Conservation (phyloP, 2,888 invertebrate species). For the Drosophila paracracens region DNA sequence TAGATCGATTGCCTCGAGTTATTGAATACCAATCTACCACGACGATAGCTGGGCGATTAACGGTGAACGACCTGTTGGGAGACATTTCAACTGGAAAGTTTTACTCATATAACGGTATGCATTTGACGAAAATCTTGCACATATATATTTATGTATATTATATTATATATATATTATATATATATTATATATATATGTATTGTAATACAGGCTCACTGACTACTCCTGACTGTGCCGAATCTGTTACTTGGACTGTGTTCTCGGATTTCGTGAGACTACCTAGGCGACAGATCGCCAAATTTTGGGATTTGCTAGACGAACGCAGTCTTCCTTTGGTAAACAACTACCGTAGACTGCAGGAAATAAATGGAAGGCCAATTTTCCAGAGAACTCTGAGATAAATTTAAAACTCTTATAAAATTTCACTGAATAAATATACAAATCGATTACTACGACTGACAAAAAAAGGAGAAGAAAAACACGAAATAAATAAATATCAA, state of each 20-base stretch:
- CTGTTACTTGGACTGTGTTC: slow-evolving; percentile 90
- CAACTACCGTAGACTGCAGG: slow-evolving; percentile 55
- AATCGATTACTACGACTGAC: background rate
- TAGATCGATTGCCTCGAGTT: slow-evolving; percentile 64
- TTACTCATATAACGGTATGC: slow-evolving; percentile 74
- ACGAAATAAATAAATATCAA: background rate
- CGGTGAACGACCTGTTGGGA: slow-evolving; percentile 67
- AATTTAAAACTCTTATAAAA: background rate
- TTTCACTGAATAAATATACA: background rate
- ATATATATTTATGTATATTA: background rate
- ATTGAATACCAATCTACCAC: slow-evolving; percentile 48
- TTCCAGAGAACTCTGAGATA: slow-evolving; percentile 28
- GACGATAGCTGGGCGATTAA: slow-evolving; percentile 49
- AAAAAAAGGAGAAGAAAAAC: slow-evolving; percentile 7
- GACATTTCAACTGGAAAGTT: slow-evolving; percentile 65
- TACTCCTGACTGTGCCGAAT: slow-evolving; percentile 89
- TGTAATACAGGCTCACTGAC: slow-evolving; percentile 88
- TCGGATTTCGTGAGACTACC: slow-evolving; percentile 85
- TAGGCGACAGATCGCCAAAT: slow-evolving; percentile 47
- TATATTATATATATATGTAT: too few species aligned
- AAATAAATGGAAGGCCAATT: slow-evolving; percentile 43
- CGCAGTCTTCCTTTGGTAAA: slow-evolving; percentile 39
- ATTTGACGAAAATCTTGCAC: background rate
- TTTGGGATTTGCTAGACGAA: slow-evolving; percentile 52
- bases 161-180: too few species aligned